phyloP scores from a whole-genome alignment of 2,888 invertebrate species.

The Leistus spinibarbis region DNA sequence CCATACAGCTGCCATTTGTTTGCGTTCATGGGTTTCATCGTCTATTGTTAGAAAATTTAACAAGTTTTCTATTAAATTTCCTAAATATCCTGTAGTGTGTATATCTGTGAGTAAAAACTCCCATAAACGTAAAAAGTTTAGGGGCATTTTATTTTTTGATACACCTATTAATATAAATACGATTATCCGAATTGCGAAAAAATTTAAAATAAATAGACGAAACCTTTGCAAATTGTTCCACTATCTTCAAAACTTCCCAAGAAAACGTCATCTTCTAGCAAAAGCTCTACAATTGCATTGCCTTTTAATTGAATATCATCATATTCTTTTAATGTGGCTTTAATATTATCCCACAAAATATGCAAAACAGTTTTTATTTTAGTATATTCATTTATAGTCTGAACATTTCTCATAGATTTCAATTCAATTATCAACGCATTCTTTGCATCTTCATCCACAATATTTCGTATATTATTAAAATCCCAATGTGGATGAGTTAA shows the following conservation, averaged over 20 bases:
- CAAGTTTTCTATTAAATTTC: constrained; percentile 53
- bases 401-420: constrained; percentile 51
- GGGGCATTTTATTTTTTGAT: constrained; percentile 46
- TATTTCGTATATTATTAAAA: constrained; percentile 56
- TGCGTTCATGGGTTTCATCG: constrained; percentile 33
- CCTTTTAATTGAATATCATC: constrained; percentile 43
- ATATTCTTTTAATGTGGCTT: constrained; percentile 29
- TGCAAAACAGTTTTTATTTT: constrained; percentile 24
- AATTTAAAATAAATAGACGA: constrained; percentile 44
- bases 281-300: constrained; percentile 47
- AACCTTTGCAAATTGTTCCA: constrained; percentile 8
- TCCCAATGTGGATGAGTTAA: constrained; percentile 56
- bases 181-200: not conserved
- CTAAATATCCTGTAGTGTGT: constrained; percentile 60
- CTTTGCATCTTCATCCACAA: constrained; percentile 53
- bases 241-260: constrained; percentile 48
- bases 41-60: constrained; percentile 43
- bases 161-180: not conserved
- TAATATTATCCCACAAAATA: constrained; percentile 34
- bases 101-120: constrained; percentile 61
- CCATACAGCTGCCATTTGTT: constrained; percentile 49
- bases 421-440: constrained; percentile 51
- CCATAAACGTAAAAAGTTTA: constrained; percentile 57
- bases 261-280: constrained; percentile 52
- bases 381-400: constrained; percentile 13